Evolutionary conservation across 2,888 invertebrate species (phyloP), one percentile per base, ranked within the genome.

Genomic region (Lordiphosa andalusiaca): DNA sequence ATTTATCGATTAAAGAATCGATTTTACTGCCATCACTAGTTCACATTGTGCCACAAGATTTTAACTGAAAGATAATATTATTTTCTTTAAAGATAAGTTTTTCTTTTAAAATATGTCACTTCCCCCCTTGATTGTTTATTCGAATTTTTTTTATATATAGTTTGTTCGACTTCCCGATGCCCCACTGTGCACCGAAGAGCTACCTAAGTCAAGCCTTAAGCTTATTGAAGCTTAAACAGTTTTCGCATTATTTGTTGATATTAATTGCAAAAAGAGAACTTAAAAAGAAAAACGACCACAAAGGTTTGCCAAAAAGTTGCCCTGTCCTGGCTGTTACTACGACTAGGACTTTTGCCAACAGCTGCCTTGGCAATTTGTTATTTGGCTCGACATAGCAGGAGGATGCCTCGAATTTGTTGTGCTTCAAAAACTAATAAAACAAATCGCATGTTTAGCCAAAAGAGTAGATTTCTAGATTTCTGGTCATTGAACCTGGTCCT

Each of bases 371-470:
- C 65, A 69, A 60, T 74, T 82, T 84, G 71, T 61, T 42, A 70
- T 70, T 66, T 62, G 58, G 53, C 60, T 63, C 58, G 54, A 63
- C 52, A 71, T 66, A 73, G 52, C 16, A 19, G 9, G 30, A 50
- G 50, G 10, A 44, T 35, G 19, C 19, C 12, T 40, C 25, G 50
- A n/a, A 59, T 57, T 57, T 53, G 57, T 46, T 65, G 44, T 41
- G 51, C 54, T 47, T 21, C 42, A 59, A 67, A 84, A 77, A 84
- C 85, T 84, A 84, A 77, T 77, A 77, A 84, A 84, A 76, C 84
- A 76, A 81, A 76, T 82, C 74, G 82, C 82, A 84, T 84, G 84
- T 84, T 82, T 67, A 60, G 60, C 84, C 81, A 73, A 30, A 30
- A 83, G 51, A 61, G 59, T 62, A 47, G 71, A 59, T 73, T 53